A percentile compares a stretch with the other conserved stretches of the same genome.
These are phyloP conservation scores for Poecilia picta DNA, from an alignment of 2,797 vertebrate species.

Conservation along the genomic window DNA sequence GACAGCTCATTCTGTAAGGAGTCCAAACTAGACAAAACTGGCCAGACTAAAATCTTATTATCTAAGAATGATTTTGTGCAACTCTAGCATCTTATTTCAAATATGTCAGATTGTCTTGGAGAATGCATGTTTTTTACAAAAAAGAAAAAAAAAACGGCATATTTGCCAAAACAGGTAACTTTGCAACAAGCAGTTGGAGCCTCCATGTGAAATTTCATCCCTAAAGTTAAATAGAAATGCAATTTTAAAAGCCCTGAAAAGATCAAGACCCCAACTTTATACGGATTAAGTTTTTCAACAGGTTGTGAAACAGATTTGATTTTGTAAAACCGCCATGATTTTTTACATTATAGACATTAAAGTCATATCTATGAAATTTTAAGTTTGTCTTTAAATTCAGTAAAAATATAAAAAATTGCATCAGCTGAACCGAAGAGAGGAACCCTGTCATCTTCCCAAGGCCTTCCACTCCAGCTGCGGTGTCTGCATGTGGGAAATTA, in stretches of 20 bases:
- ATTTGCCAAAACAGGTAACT: background rate
- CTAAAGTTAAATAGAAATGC: background rate
- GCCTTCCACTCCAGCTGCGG: slow-evolving; percentile 21
- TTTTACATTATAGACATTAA: background rate
- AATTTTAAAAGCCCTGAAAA: background rate
- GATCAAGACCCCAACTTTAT: background rate
- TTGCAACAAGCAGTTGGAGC: background rate
- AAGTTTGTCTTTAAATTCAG: slow-evolving; percentile 43
- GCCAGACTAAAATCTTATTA: too few relatives aligned
- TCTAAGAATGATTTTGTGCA: too few relatives aligned
- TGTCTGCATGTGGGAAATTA: slow-evolving; percentile 69
- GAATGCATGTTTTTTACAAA: too few relatives aligned
- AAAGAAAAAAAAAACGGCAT: background rate
- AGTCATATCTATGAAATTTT: background rate
- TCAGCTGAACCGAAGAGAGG: slow-evolving; percentile 54
- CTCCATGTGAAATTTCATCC: background rate
- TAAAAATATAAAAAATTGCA: slow-evolving; percentile 33
- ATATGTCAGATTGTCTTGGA: too few relatives aligned
- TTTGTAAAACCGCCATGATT: background rate
- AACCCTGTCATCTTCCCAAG: slow-evolving; percentile 59
- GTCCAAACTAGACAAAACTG: too few relatives aligned
- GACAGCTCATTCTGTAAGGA: too few relatives aligned
- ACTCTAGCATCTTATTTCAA: too few relatives aligned
- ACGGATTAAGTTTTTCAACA: background rate
- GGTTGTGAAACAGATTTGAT: background rate